Base-by-base conservation (phyloP, 2,888 invertebrate species). In the Lagria hirta region DNA sequence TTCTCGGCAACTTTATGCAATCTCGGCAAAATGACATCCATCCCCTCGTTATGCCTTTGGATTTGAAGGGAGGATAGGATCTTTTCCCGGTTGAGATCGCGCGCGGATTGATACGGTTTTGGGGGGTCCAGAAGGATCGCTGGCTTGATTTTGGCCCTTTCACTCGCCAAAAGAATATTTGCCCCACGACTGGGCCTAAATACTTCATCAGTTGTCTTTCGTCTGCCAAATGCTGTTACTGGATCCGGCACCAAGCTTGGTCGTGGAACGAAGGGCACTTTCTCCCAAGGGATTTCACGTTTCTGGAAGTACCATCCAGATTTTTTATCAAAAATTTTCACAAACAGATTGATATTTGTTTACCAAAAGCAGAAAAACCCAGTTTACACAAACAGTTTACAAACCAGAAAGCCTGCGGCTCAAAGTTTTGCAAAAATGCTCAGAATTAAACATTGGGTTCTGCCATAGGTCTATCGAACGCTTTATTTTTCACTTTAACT, bases 201-300 rank as follows among this genome's bases (percentile, higher is more conserved):
- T 2, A 21, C 26, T 38, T 46, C 28, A 32, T 56, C 38, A 16
- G 41, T 38, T 61, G 73, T 66, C 44, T 70, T 73, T 60, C 81
- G 80, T 50, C 81, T 81, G 33, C 90, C 90, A 77, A 84, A 89
- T 54, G 88, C 90, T 56, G 90, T 89, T 70, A 88, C 81, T 54
- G 89, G 89, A 69, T 88, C 87, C 57, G 88, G 82, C 60, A 90
- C 84, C 72, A 88, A 79, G 66, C 88, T 87, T 63, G 90, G 90
- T 58, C 90, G 80, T 59, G 90, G 87, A 65, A 90, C 89, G 74
- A 80, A 85, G 64, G 90, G 90, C 73, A 87, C 86, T 80, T 87
- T 88, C 75, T 89, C 87, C 90, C 90, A 90, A 65, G 89, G 88
- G 66, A 88, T 84, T 72, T 79, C 75, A 71, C 80, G 80, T 75